phyloP scores from a whole-genome alignment of 2,113 vertebrate species.

The Spea bombifrons region DNA sequence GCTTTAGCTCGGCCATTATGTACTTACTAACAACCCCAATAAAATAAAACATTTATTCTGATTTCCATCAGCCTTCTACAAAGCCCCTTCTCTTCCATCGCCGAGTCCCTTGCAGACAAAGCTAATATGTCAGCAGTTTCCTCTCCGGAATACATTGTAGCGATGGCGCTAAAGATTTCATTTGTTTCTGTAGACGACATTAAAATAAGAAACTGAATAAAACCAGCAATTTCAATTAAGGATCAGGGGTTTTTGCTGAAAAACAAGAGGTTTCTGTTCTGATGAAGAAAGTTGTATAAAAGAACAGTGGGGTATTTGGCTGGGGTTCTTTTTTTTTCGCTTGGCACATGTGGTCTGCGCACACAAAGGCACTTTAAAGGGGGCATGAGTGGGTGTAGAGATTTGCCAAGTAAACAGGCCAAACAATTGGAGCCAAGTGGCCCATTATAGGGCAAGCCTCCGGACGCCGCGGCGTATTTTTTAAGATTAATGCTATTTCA shows the following conservation, averaged over 20 bases:
- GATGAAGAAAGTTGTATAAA: not conserved
- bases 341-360: not conserved
- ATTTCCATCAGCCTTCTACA: not conserved
- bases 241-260: slow-evolving; percentile 5
- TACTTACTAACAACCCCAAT: not conserved
- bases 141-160: not conserved
- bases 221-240: slow-evolving; percentile 11
- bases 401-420: slow-evolving; percentile 22
- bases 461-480: not conserved
- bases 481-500: slow-evolving; percentile 3
- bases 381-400: slow-evolving; percentile 6
- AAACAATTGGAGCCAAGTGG: slow-evolving; percentile 19
- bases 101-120: not conserved
- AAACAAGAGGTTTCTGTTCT: slow-evolving; percentile 13
- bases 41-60: slow-evolving; percentile 16
- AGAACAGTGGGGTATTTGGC: not conserved
- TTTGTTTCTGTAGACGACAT: slow-evolving; percentile 2
- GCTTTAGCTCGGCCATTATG: not conserved
- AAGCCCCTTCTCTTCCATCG: not conserved
- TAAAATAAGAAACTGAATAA: not conserved
- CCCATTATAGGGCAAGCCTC: slow-evolving; percentile 10
- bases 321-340: not conserved
- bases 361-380: slow-evolving; percentile 22
- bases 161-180: slow-evolving; percentile 12
- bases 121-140: not conserved